Percentiles rank a stretch among this genome's conserved stretches.
phyloP scores from a whole-genome alignment of 2,113 vertebrate species.

The Peromyscus maniculatus region DNA sequence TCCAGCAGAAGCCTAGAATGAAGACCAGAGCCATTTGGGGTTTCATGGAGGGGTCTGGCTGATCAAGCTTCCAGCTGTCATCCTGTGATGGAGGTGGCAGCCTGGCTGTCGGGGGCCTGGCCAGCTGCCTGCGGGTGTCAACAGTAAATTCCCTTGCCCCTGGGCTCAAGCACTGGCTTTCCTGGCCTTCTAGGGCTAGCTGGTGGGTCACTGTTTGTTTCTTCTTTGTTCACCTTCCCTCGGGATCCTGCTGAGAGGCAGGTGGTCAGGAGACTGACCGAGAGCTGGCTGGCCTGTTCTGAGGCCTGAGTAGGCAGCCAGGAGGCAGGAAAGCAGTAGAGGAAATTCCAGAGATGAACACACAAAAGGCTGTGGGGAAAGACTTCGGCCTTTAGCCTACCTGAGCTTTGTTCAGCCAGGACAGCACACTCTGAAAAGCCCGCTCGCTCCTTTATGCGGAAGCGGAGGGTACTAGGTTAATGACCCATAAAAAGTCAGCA shows the following conservation, averaged over 20 bases:
- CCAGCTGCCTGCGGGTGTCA: neutral
- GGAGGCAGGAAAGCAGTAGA: neutral
- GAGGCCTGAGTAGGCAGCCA: conserved; percentile 47
- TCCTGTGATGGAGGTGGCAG: neutral
- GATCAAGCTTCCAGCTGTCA: conserved; percentile 31
- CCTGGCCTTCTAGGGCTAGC: neutral
- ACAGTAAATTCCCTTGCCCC: neutral
- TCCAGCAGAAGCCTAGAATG: neutral
- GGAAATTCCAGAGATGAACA: neutral
- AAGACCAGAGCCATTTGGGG: neutral
- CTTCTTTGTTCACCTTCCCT: conserved; percentile 7
- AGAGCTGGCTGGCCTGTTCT: neutral
- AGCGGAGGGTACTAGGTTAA: neutral
- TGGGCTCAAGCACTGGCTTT: neutral
- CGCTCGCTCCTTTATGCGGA: too few species aligned
- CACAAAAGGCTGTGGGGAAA: neutral
- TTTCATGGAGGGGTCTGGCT: neutral
- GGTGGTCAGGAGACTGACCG: neutral
- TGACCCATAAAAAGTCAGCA: neutral
- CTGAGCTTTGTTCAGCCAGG: neutral
- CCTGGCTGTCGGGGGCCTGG: conserved; percentile 33
- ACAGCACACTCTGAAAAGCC: neutral
- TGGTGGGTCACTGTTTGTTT: neutral
- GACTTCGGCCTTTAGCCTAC: neutral
- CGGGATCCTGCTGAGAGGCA: conserved; percentile 44